Base-by-base conservation (phyloP, 2,888 invertebrate genomes). In the Pyrgus malvae region DNA sequence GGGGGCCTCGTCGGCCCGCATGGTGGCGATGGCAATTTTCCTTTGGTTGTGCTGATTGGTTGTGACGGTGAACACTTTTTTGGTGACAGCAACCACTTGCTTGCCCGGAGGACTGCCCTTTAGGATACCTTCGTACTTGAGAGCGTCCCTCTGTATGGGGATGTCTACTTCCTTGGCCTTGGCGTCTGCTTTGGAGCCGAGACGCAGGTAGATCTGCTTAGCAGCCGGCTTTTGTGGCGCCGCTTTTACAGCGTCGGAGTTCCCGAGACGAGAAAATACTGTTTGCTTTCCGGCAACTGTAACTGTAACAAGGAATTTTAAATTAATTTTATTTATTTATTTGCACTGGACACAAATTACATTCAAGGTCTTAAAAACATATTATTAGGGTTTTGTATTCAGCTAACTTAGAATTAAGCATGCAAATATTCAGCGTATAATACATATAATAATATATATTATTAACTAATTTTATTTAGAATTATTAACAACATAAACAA, bases 91-190 rank as follows among this genome's bases (percentile, higher is more conserved):
- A 11, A 83, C 78, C 0, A 73, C 63, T 63, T 82, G 87, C 45
- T 83, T 81, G 0, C 64, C 25, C 0, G 64, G 60, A 0, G 76
- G 57, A 0, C 68, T 56, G 12, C 68, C 69, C 69, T 90, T 90
- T 7, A 90, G 68, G 9, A 91, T 89, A 1, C 90, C 90, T 61
- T 88, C 88, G 60, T 91, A 90, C 65, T 88, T 84, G 3, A 90
- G 74, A 0, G 90, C 90, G 45, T 84, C 83, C 56, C 77, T 80
- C 1, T 72, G 73, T 1, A 85, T 68, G 0, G 86, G 87, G 23
- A 85, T 72, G 0, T 58, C 49, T 5, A 56, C 66, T 1, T 62
- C 65, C 5, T 37, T 23, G 7, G 23, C 17, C 1, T 21, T 0
- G 38, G 55, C 27, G 11, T 44, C 55, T 3, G 53, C 58, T 57